A percentile compares a stretch with the other conserved stretches of the same genome.
phyloP scores from a whole-genome alignment of 2,888 invertebrate genomes.

The Cataglyphis livida region DNA sequence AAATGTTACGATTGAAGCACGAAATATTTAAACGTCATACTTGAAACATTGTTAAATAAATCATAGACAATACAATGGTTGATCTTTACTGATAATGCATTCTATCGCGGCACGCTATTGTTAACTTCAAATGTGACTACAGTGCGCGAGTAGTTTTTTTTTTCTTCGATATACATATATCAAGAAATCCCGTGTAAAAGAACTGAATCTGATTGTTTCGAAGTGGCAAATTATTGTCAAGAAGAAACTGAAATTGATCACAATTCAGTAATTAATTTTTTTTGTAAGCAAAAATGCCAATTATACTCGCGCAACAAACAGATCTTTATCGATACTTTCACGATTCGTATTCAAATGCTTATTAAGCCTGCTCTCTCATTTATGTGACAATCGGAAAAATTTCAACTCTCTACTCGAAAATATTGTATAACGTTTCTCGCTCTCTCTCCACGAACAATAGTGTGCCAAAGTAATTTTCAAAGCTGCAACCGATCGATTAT shows the following conservation, averaged over 20 bases:
- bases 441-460: neutral
- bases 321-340: constrained; percentile 22
- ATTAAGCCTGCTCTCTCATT: constrained; percentile 11
- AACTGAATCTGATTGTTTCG: constrained; percentile 3
- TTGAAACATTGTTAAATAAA: constrained; percentile 38
- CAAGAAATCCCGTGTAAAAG: neutral
- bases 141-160: constrained; percentile 18
- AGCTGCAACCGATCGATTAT: neutral
- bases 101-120: constrained; percentile 26
- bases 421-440: constrained; percentile 1
- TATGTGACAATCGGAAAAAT: neutral
- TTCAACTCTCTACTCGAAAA: constrained; percentile 25
- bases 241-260: neutral
- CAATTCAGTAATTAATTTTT: neutral
- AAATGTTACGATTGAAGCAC: constrained; percentile 17
- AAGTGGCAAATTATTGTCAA: neutral
- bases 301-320: neutral
- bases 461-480: constrained; percentile 8
- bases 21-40: constrained; percentile 41
- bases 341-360: constrained; percentile 11
- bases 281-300: neutral
- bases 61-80: constrained; percentile 3
- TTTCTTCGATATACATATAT: neutral
- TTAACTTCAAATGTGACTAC: constrained; percentile 34
- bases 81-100: constrained; percentile 45